Percentiles rank a stretch among this genome's conserved stretches.
These are phyloP conservation scores for Globia sparganii DNA, from an alignment of 2,888 invertebrate species.

Conservation along the genomic window DNA sequence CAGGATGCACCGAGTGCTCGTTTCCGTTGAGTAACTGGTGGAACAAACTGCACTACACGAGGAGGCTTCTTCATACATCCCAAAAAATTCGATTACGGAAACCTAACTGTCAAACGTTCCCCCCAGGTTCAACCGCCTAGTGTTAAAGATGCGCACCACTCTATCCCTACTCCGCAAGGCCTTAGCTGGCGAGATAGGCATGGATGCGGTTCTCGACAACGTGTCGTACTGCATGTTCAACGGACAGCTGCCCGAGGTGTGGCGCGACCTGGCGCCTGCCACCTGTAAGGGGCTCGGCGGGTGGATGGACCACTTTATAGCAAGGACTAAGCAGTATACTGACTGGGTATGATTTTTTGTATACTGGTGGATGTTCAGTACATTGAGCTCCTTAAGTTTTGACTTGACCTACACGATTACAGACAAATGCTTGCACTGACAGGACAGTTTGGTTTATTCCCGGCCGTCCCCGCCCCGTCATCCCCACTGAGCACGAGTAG, in stretches of 20 bases:
- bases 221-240: conserved; percentile 95
- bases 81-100: not conserved
- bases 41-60: too few species aligned
- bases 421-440: too few species aligned
- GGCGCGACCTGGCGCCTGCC: conserved; percentile 95
- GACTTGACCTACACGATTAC: too few species aligned
- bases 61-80: too few species aligned
- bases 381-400: too few species aligned
- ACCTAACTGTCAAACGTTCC: not conserved
- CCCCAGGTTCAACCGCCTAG: conserved; percentile 93
- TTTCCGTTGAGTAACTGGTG: too few species aligned
- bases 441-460: too few species aligned
- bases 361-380: not conserved
- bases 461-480: too few species aligned
- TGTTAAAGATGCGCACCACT: conserved; percentile 92
- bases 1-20: too few species aligned
- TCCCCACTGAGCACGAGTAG: too few species aligned
- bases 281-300: conserved; percentile 96
- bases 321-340: conserved; percentile 93
- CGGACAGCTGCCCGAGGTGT: conserved; percentile 94
- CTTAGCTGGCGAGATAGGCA: conserved; percentile 97
- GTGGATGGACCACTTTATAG: conserved; percentile 97
- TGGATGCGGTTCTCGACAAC: conserved; percentile 96
- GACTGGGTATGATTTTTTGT: conserved; percentile 91
- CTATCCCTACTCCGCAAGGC: conserved; percentile 94